phyloP scores from a whole-genome alignment of 1,140 invertebrate species.

The Dolichoris vasculosae region DNA sequence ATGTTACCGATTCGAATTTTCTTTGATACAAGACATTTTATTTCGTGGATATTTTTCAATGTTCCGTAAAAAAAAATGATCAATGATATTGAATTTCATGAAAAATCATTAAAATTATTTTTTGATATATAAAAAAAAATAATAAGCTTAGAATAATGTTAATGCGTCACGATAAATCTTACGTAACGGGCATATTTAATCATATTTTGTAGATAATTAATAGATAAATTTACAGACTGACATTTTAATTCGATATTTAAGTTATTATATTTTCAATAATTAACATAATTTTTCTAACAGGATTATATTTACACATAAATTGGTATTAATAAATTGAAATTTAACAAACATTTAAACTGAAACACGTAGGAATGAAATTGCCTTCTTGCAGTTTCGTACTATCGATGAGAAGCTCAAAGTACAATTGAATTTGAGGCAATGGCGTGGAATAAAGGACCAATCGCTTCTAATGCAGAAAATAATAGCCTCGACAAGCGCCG shows the following conservation, averaged over 20 bases:
- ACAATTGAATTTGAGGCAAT: conserved; percentile 47
- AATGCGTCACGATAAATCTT: no score
- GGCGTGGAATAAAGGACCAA: conserved; percentile 49
- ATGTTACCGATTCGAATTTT: no score
- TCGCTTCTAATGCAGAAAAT: conserved; percentile 42
- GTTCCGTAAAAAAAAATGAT: no score
- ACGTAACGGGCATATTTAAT: no score
- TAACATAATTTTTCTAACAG: no score
- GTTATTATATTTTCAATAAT: background rate
- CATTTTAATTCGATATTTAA: background rate
- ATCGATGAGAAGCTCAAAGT: conserved; percentile 25
- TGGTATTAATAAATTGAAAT: background rate
- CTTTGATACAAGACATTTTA: no score
- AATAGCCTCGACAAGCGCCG: conserved; percentile 16
- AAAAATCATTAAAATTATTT: no score
- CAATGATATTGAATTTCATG: no score
- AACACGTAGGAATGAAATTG: background rate
- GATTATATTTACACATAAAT: background rate
- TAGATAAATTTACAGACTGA: background rate
- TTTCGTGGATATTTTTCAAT: no score
- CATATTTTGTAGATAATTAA: no score
- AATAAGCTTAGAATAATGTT: no score
- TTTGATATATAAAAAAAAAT: no score
- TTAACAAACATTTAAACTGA: background rate
- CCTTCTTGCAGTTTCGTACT: conserved; percentile 19